Evolutionary conservation across 2,888 invertebrate genomes (phyloP), one percentile per base, ranked within the genome.

Genomic region (Orchesellides sinensis): DNA sequence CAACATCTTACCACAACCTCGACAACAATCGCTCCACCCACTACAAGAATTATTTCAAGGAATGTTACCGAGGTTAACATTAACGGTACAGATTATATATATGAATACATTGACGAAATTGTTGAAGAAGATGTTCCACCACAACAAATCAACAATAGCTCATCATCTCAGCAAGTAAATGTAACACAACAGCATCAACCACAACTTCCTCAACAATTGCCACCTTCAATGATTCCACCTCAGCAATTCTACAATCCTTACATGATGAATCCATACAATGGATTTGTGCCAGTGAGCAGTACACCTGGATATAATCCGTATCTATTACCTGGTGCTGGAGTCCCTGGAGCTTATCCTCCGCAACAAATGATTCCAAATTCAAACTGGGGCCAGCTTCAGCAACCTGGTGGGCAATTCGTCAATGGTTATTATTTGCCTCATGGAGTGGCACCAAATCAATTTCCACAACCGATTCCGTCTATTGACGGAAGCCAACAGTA

Each of bases 11-110:
- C 59, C 0, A 56, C 78, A 3, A 66, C 80, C 21, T 69, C 78
- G 10, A 29, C 74, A 21, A 66, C 82, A 5, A 12, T 35, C 8
- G 27, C 75, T 25, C 82, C 84, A 19, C 73, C 82, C 0, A 82
- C 82, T 27, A 82, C 82, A 6, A 32, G 74, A 61, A 49, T 80
- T 5, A 81, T 73, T 23, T 81, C 83, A 0, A 63, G 74, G 32
- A 78, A 72, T 21, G 59, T 81, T 0, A 74, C 82, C 1, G 70
- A 82, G 17, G 70, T 74, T 17, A 75, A 82, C 56, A 75, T 74
- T 23, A 78, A 73, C 61, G 56, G 78, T 69, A 63, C 77, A 8
- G 69, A 82, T 45, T 52, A 78, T 70, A 68, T 80, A 47, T 73
- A 82, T 49, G 54, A 82, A 27, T 61, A 72, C 45, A 54, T 69